Evolutionary conservation across 2,888 invertebrate species (phyloP).

Genomic region (Tortricodes alternella): DNA sequence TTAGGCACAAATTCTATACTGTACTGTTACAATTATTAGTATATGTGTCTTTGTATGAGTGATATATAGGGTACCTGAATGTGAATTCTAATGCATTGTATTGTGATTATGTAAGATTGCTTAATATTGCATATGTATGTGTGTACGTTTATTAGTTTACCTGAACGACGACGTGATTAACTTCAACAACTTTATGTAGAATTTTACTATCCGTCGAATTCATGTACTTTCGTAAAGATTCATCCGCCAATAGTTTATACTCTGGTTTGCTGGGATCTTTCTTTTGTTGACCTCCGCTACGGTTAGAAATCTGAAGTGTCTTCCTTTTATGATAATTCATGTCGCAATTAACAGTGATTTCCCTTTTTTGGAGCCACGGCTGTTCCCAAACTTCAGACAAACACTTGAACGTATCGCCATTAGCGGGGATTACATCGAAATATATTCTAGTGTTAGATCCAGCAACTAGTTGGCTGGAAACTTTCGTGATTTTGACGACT

Average conservation of each 20-base stretch:
- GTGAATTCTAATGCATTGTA: neutral
- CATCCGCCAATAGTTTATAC: constrained; percentile 46
- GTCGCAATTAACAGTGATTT: constrained; percentile 19
- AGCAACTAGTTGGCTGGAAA: constrained; percentile 67
- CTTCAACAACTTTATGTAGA: constrained; percentile 45
- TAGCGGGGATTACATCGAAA: constrained; percentile 34
- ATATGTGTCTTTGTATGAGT: too few species aligned
- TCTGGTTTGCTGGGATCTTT: constrained; percentile 41
- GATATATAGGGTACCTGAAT: neutral
- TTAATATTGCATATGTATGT: neutral
- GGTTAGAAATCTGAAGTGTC: neutral
- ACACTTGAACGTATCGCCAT: constrained; percentile 61
- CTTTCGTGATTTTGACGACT: constrained; percentile 54
- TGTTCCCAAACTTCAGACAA: constrained; percentile 80
- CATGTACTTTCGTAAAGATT: constrained; percentile 48
- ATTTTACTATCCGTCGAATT: constrained; percentile 34
- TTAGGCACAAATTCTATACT: too few species aligned
- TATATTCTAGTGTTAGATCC: constrained; percentile 71
- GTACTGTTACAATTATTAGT: too few species aligned
- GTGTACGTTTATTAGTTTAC: constrained; percentile 14
- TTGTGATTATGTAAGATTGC: neutral
- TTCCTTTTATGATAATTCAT: neutral
- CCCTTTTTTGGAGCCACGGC: constrained; percentile 74
- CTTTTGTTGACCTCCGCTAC: constrained; percentile 14
- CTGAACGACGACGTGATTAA: constrained; percentile 46